Evolutionary conservation across 2,797 vertebrate genomes (phyloP), one percentile per base, ranked within the genome.

Genomic region (Zonotrichia albicollis): DNA sequence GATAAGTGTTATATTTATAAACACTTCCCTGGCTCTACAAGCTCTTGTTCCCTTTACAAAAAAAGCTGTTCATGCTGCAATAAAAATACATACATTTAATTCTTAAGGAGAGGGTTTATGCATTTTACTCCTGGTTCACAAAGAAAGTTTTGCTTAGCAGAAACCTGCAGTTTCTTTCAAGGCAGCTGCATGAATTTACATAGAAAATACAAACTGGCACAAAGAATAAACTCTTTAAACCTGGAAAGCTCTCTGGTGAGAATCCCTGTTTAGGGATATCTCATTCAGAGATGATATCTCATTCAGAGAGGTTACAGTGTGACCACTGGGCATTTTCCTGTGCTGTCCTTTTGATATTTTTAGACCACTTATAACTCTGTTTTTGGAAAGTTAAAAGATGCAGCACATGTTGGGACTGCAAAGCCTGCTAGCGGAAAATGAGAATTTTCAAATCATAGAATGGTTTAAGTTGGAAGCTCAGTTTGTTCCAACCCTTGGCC

Each of bases 171-270:
- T 91, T 96, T 65, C 43, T 96, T 96, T 95, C 71, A 94, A 93
- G 94, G 82, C 88, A 93, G 81, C 95, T 95, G 81, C 72, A 53
- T 89, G 91, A 94, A 94, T 95, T 96, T 94, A 81, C 74, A 51
- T 70, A 76, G 84, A 83, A 95, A 96, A 93, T 95, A 67, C 55
- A 94, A 91, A 87, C 76, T 90, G 88, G 81, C 68, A 91, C 2
- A 15, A 77, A 85, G 81, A 91, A 71, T 93, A 53, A 94, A 80
- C 70, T 92, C 81, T 81, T 75, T 73, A 68, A 94, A 81, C 71
- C 85, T 87, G 87, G 55, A 42, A 58, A 67, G 84, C 80, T 50
- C 60, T 95, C 76, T 84, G 92, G 62, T 89, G 26, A 81, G 72
- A 70, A 86, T 94, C 67, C 29, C 60, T 70, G 2, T 68, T 29